phyloP scores from a whole-genome alignment of 1,140 invertebrate genomes.

The Leptinotarsa defecta region DNA sequence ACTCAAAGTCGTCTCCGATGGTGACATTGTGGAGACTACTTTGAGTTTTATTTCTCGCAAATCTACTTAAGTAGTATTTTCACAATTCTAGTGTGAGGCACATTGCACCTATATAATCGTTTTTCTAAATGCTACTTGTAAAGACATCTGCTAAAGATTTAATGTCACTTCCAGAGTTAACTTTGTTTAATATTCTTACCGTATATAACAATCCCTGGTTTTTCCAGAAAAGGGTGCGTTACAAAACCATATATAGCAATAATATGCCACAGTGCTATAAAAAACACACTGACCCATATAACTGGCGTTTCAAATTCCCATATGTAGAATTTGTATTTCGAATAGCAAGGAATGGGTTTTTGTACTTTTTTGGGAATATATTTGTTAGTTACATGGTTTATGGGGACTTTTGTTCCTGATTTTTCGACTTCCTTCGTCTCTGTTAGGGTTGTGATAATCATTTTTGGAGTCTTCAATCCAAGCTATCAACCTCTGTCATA shows the following conservation, averaged over 20 bases:
- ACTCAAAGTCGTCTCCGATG: no score
- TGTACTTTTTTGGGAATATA: not conserved
- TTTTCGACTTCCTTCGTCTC: not conserved
- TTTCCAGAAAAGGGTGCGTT: not conserved
- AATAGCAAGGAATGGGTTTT: not conserved
- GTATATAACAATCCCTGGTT: not conserved
- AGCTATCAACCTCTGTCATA: not conserved
- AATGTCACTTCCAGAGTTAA: no score
- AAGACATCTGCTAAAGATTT: no score
- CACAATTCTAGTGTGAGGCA: no score
- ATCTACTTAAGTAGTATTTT: no score
- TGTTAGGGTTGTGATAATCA: not conserved
- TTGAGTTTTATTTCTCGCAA: no score
- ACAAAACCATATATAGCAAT: not conserved
- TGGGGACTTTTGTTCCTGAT: not conserved
- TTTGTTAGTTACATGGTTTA: not conserved
- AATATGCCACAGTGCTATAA: slow-evolving; percentile 17
- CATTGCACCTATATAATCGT: no score
- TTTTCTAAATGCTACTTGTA: no score
- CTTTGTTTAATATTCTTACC: not conserved
- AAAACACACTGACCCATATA: slow-evolving; percentile 28
- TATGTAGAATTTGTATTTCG: slow-evolving; percentile 5
- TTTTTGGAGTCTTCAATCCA: not conserved
- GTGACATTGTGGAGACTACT: no score
- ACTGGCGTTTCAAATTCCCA: slow-evolving; percentile 30